Conservation (phyloP, 2,797 vertebrate species). For the Danio albolineatus region DNA sequence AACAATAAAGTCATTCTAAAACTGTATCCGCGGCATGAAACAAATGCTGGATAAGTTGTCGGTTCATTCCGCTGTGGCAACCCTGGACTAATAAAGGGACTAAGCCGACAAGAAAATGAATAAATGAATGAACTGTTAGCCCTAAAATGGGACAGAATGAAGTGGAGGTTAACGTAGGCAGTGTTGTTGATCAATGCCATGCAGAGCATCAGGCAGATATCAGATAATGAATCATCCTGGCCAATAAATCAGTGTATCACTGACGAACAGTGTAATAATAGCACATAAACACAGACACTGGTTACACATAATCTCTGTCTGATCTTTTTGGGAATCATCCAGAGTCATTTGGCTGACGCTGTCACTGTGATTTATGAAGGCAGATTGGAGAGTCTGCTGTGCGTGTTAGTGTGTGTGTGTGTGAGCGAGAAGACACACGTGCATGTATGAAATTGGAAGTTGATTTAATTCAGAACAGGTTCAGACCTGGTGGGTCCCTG, state of each 20-base stretch:
- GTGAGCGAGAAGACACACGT: neutral
- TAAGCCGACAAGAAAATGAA: too few species aligned
- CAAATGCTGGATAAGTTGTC: too few species aligned
- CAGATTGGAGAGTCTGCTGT: neutral
- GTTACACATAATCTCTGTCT: neutral
- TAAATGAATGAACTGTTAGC: too few species aligned
- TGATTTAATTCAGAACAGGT: neutral
- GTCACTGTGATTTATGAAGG: constrained; percentile 20
- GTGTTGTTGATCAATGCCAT: neutral
- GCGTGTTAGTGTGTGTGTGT: neutral
- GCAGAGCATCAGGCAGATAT: neutral
- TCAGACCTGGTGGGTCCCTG: neutral
- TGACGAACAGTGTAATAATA: neutral
- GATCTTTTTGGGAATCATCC: neutral
- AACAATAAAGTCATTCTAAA: too few species aligned
- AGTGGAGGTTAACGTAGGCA: neutral
- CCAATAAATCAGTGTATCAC: neutral
- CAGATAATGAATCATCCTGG: neutral
- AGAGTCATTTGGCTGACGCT: constrained; percentile 1
- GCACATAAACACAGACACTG: neutral
- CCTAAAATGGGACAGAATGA: neutral
- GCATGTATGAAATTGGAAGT: neutral
- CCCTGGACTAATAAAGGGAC: too few species aligned
- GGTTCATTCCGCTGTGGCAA: too few species aligned
- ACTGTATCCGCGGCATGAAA: too few species aligned